These are phyloP conservation scores for Micronycteris hirsuta DNA, from an alignment of 2,113 vertebrate genomes.

Conservation along the genomic window DNA sequence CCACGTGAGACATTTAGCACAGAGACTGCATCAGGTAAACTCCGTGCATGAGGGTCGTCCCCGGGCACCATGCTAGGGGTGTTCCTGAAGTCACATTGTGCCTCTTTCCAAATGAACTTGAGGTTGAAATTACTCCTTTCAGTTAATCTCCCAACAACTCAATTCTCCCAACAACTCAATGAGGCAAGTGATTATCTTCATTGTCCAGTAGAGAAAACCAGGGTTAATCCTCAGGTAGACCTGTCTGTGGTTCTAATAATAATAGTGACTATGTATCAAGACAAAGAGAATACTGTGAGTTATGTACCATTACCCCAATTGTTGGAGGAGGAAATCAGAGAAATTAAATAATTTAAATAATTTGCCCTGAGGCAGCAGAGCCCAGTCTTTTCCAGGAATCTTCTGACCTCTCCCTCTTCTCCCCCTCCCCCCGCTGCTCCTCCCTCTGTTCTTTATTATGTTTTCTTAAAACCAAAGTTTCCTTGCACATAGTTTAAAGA, in stretches of 20 bases:
- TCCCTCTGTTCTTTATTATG: neutral
- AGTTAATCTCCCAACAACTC: neutral
- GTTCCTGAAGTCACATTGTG: neutral
- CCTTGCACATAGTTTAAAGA: neutral
- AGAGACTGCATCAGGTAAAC: neutral
- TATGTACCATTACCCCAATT: neutral
- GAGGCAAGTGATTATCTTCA: neutral
- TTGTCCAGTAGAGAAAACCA: neutral
- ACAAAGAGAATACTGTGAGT: neutral
- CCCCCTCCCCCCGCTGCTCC: neutral
- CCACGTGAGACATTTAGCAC: neutral
- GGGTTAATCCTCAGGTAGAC: neutral
- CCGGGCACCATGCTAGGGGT: neutral
- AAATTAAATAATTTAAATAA: neutral
- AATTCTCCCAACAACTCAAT: neutral
- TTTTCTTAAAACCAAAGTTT: neutral
- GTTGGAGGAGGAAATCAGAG: neutral
- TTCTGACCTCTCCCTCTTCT: neutral
- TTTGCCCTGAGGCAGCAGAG: neutral
- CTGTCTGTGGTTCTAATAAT: neutral
- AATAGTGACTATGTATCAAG: neutral
- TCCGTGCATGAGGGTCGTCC: rapidly evolving
- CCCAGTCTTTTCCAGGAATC: neutral
- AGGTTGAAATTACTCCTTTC: neutral
- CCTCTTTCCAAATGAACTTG: neutral